Evolutionary conservation across 1,140 invertebrate species (phyloP).

Genomic region (Pseudomyrmex flavicornis): DNA sequence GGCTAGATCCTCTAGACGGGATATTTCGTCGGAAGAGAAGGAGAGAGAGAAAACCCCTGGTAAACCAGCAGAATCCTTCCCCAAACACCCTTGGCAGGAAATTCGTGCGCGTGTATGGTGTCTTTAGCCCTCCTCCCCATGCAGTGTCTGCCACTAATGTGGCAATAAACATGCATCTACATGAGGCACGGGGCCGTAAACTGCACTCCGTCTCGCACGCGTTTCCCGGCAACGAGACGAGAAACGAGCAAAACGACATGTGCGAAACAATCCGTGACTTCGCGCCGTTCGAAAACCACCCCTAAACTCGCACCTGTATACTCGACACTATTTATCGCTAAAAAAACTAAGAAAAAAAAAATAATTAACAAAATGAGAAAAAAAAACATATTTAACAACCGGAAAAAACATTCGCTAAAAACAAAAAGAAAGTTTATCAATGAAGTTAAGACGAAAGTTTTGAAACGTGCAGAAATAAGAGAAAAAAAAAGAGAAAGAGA

Average conservation of each 20-base stretch:
- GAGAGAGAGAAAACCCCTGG: constrained; percentile 68
- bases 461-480: not conserved
- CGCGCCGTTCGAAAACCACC: not conserved
- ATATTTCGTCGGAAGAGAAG: constrained; percentile 67
- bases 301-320: not conserved
- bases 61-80: constrained; percentile 77
- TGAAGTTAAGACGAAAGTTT: not conserved
- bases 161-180: constrained; percentile 81
- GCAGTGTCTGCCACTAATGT: constrained; percentile 70
- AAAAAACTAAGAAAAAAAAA: not conserved
- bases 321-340: not conserved
- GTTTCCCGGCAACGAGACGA: constrained; percentile 30
- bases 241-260: constrained; percentile 38
- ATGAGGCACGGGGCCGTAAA: constrained; percentile 67
- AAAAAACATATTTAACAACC: not conserved
- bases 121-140: constrained; percentile 38
- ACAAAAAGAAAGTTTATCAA: not conserved
- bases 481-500: too few species aligned
- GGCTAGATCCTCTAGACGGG: constrained; percentile 46
- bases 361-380: not conserved
- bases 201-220: constrained; percentile 44
- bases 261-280: constrained; percentile 13
- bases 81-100: constrained; percentile 7
- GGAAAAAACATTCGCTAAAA: not conserved
- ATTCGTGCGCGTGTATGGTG: not conserved